Percentiles rank a stretch among this genome's conserved stretches.
These are phyloP conservation scores for Meiosimyza decipiens DNA, from an alignment of 2,888 invertebrate genomes.

Conservation along the genomic window DNA sequence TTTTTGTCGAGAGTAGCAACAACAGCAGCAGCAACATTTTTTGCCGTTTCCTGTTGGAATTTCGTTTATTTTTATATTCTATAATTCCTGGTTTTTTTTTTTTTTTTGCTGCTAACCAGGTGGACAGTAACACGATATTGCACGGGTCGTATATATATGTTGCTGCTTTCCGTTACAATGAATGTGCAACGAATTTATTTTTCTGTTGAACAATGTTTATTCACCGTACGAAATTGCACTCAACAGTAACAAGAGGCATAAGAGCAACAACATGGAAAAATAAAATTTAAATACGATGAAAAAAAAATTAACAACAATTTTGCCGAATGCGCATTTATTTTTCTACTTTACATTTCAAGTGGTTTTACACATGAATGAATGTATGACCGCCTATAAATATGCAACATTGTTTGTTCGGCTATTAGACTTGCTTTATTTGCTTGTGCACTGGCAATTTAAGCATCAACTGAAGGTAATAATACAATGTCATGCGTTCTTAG, in stretches of 20 bases:
- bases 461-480: too few species aligned
- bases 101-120: background rate
- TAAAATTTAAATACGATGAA: background rate
- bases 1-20: conserved; percentile 21
- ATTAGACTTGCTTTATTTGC: too few species aligned
- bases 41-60: conserved; percentile 43
- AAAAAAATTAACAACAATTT: conserved; percentile 25
- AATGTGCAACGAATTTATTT: conserved; percentile 27
- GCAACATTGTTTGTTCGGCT: conserved; percentile 40
- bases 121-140: too few species aligned
- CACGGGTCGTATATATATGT: too few species aligned
- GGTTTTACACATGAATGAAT: conserved; percentile 17
- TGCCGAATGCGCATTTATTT: conserved; percentile 44
- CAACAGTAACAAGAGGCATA: conserved; percentile 7
- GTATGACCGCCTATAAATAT: conserved; percentile 50
- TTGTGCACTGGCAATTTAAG: too few species aligned
- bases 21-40: conserved; percentile 42
- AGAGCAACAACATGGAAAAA: conserved; percentile 16
- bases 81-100: background rate
- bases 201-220: conserved; percentile 31
- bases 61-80: conserved; percentile 43
- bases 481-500: too few species aligned
- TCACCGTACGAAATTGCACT: conserved; percentile 28
- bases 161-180: background rate
- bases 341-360: conserved; percentile 28